Base-by-base conservation (phyloP, 30 jellyfish, hydroid and myxozoan species). In the Aurelia aurita region DNA sequence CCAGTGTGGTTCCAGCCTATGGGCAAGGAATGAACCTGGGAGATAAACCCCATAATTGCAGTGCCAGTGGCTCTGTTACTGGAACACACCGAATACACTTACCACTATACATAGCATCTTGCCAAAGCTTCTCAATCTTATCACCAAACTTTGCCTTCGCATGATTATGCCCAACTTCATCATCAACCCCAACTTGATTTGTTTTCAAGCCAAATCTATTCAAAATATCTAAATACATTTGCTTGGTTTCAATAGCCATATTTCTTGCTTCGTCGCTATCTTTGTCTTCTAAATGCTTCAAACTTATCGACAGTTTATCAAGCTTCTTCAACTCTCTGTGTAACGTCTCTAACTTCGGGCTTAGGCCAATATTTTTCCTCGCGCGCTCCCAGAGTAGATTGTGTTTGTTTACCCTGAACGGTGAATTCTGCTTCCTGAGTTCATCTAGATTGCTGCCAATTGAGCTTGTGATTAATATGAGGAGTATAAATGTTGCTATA, bases 381-480 rank as follows among this genome's bases (percentile, higher is more conserved):
- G 96, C 96, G 21, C 72, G 86, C 2, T 87, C 89, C 96, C 96
- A 87, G 3, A 87, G 49, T 32, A 66, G 22, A 72, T 77, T 87
- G 69, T 58, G 69, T 35, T 76, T 75, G 35, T 72, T 58, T 77
- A 77, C 39, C 35, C 96, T 35, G 34, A 86, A 85, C 15, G 78
- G 87, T 0, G 87, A 63, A 21, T 58, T 72, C 20, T 51, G 27
- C 20, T 81, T 27, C 58, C 34, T 57, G n/a, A 55, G 23, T 22
- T 16, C n/a, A 22, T 66, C 77, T 32, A 19, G 27, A 32, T 31
- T 66, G 54, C 45, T 55, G 13, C 39, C 60, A 9, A 28, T 2
- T 15, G 20, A 23, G 43, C 6, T 18, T 0, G 75, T 29, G 5
- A 13, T 18, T 5, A 29, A 21, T 9, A 63, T 7, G 0, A 63